Base-by-base conservation (phyloP, 1,140 invertebrate species). In the Drosophila pandora region DNA sequence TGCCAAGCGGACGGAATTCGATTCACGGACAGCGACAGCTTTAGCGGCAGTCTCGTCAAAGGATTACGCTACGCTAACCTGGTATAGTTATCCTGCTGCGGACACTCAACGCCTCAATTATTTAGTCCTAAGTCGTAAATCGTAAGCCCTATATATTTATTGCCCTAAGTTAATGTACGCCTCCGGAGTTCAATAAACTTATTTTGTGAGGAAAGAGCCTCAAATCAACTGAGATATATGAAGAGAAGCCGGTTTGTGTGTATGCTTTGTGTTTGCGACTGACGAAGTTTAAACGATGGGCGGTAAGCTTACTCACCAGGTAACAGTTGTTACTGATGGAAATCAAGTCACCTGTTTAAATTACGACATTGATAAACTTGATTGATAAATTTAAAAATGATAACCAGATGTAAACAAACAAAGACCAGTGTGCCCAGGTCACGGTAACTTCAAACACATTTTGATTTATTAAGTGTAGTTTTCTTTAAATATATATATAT, bases 1-100 rank as follows among this genome's bases (percentile, higher is more conserved):
- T 71, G 76, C 45, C 22, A 69, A 3, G 75, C 69, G 6, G 79
- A 90, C 22, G 90, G 88, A 9, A 88, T 91, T 17, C 62, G 71
- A 6, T 91, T 91, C 53, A 76, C 50, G 9, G 90, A 91, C 39
- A 63, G 61, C 12, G 76, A 85, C 54, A 68, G 61, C 49, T 83
- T 81, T n/a, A 78, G 70, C 25, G 90, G 90, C 13, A 91, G 90
- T 32, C 39, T 90, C n/a, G 63, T 91, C 7, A 91, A 91, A 52
- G 90, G 90, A 8, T n/a, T 91, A 22, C 79, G 85, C 6, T 91
- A 79, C 47, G 63, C 77, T 39, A 90, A 91, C 55, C 57, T 91
- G 67, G 75, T 90, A 59, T 91, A 90, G 68, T 1, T 2, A 32
- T 9, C 25, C 49, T 2, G 22, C 12, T 25, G 34, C 9, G 5